Conservation (phyloP, 2,113 vertebrate genomes). For the Thalassarche chlororhynchos region DNA sequence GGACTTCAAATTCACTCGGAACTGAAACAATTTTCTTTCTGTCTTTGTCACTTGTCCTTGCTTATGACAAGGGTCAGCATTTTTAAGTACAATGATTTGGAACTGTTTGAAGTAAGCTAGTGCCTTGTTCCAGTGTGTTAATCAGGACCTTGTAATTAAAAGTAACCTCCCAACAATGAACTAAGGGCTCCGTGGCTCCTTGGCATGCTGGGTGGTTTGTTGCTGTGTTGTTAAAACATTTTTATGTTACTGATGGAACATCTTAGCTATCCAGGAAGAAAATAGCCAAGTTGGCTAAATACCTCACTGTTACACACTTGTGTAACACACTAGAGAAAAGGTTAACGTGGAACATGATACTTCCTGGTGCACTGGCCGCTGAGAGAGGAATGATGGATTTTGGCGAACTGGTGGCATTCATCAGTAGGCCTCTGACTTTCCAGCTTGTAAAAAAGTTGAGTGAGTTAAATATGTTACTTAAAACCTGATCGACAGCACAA, state of each 20-base stretch:
- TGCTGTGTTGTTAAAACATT: neutral
- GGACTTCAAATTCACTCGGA: neutral
- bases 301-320: neutral
- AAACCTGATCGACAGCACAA: neutral
- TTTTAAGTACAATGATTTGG: neutral
- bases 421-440: neutral
- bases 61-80: neutral
- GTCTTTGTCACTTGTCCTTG: neutral
- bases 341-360: neutral
- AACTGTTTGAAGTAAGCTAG: conserved; percentile 13
- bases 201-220: neutral
- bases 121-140: conserved; percentile 36
- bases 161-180: neutral
- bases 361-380: neutral
- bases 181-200: neutral
- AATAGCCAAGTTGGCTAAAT: neutral
- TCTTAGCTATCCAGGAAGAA: neutral
- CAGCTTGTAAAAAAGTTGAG: neutral
- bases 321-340: neutral
- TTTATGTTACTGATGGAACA: neutral
- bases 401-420: neutral
- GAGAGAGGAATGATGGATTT: neutral
- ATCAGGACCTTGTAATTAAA: conserved; percentile 37
- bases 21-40: neutral
- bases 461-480: neutral